phyloP scores from a whole-genome alignment of 2,888 invertebrate genomes.

The Brenthis ino region DNA sequence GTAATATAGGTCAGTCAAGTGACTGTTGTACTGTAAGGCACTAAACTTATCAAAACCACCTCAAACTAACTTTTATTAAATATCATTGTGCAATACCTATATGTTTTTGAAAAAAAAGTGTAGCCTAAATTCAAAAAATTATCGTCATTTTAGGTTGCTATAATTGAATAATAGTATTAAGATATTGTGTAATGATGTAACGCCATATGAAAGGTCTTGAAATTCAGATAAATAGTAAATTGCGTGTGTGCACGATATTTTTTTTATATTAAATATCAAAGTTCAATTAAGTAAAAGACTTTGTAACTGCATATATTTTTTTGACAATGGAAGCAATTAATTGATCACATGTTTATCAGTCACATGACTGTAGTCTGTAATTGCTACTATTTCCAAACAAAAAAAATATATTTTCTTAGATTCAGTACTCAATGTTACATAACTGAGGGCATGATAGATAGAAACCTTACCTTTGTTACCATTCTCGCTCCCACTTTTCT shows the following conservation, averaged over 20 bases:
- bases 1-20: slow-evolving; percentile 7
- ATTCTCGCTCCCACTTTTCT: slow-evolving; percentile 70
- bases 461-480: slow-evolving; percentile 75
- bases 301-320: slow-evolving; percentile 1
- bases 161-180: neutral
- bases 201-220: slow-evolving; percentile 1
- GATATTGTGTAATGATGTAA: slow-evolving; percentile 41
- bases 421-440: slow-evolving; percentile 73
- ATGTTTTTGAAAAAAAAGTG: neutral
- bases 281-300: neutral
- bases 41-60: slow-evolving; percentile 7
- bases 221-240: neutral
- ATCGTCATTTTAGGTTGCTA: too few species aligned
- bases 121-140: too few species aligned
- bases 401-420: slow-evolving; percentile 50
- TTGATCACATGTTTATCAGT: slow-evolving; percentile 69
- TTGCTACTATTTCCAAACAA: slow-evolving; percentile 43
- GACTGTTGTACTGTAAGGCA: slow-evolving; percentile 7
- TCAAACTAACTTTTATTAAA: neutral
- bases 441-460: slow-evolving; percentile 73
- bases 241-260: neutral
- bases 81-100: neutral
- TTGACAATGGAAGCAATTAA: slow-evolving; percentile 22
- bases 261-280: slow-evolving; percentile 11
- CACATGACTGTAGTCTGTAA: slow-evolving; percentile 62